Conservation (phyloP, 2,888 invertebrate species). For the Drosophila picticornis region DNA sequence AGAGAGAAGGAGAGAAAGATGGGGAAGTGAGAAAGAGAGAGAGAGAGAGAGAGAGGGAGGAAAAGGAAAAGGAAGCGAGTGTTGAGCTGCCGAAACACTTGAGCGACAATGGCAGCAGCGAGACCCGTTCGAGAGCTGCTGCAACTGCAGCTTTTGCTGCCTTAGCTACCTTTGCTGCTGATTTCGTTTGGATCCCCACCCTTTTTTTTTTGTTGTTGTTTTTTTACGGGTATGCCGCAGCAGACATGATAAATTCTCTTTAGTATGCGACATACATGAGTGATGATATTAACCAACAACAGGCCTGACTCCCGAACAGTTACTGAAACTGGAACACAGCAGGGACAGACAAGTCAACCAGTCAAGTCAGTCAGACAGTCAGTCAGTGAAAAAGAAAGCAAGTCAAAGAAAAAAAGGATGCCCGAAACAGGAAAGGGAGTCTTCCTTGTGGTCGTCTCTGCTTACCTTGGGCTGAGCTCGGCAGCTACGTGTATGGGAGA, state of each 20-base stretch:
- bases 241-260: constrained; percentile 82
- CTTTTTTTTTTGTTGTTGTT: constrained; percentile 25
- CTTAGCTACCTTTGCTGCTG: neutral
- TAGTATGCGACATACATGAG: constrained; percentile 82
- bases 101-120: constrained; percentile 66
- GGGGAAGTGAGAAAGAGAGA: neutral
- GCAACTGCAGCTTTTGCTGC: constrained; percentile 3
- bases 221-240: constrained; percentile 60
- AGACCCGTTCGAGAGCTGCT: constrained; percentile 25
- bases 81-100: constrained; percentile 63
- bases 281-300: constrained; percentile 82
- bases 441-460: constrained; percentile 4
- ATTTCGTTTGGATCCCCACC: constrained; percentile 5
- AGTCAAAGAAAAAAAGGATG: neutral
- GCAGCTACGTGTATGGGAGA: neutral
- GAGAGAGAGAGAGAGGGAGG: neutral
- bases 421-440: neutral
- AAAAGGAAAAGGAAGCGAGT: neutral
- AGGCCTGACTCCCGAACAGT: constrained; percentile 30
- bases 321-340: constrained; percentile 5
- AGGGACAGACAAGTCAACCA: constrained; percentile 43
- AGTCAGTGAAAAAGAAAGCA: constrained; percentile 5
- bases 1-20: neutral
- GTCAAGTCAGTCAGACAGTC: constrained; percentile 34
- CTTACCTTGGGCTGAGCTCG: neutral